phyloP scores from a whole-genome alignment of 2,797 vertebrate species.

The Mormyrops attenuatus region DNA sequence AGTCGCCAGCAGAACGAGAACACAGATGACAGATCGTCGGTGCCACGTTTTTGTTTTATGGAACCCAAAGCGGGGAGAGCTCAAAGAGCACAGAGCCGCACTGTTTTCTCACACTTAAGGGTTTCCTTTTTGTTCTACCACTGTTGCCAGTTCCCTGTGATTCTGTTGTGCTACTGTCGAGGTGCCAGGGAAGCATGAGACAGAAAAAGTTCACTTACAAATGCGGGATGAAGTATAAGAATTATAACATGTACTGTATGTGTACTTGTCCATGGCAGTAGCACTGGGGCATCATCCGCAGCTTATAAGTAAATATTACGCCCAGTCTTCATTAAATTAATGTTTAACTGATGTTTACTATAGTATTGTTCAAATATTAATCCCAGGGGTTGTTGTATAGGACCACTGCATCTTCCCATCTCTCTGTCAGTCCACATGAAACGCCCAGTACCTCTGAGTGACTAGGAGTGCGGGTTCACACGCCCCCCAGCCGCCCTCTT shows the following conservation, averaged over 20 bases:
- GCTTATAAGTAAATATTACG: not conserved
- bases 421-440: not conserved
- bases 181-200: not conserved
- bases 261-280: not conserved
- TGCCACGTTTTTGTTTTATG: not conserved
- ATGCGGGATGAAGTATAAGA: not conserved
- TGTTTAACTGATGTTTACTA: not conserved
- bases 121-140: not conserved
- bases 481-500: not conserved
- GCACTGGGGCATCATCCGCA: not conserved
- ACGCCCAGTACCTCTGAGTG: not conserved
- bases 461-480: not conserved
- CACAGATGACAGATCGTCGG: not conserved
- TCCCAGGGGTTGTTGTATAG: not conserved
- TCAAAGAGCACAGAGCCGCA: not conserved
- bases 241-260: not conserved
- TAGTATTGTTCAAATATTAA: not conserved
- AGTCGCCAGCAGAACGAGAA: not conserved
- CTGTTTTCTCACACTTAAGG: not conserved
- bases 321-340: not conserved
- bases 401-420: not conserved
- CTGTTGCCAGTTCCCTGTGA: not conserved
- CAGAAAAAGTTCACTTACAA: not conserved
- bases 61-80: not conserved
- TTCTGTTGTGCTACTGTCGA: not conserved